Evolutionary conservation across 1,140 invertebrate genomes (phyloP).

Genomic region (Protaetia brevitarsis): DNA sequence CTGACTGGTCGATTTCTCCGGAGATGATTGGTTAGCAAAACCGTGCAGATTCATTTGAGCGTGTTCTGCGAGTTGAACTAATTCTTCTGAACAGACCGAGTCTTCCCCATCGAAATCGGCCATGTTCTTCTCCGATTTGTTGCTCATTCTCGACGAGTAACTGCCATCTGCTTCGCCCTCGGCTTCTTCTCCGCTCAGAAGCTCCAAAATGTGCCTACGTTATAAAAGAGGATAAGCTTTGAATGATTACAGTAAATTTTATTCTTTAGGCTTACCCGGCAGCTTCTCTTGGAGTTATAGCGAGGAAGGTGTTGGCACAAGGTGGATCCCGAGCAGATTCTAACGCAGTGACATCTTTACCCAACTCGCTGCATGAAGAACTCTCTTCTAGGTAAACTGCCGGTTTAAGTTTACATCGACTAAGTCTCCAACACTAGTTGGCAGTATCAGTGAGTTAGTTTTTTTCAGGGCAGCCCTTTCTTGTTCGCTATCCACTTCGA

Average conservation of each 20-base stretch:
- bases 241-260: no score
- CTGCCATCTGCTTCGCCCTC: slow-evolving; percentile 57
- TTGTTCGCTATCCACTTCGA: slow-evolving; percentile 45
- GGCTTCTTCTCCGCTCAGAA: slow-evolving; percentile 63
- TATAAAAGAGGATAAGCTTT: no score
- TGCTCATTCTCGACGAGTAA: slow-evolving; percentile 84
- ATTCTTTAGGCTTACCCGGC: slow-evolving; percentile 29
- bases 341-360: slow-evolving; percentile 42
- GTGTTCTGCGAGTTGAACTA: slow-evolving; percentile 71
- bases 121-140: slow-evolving; percentile 93
- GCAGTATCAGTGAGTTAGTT: slow-evolving; percentile 36
- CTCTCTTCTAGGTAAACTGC: slow-evolving; percentile 46
- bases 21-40: slow-evolving; percentile 49
- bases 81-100: slow-evolving; percentile 81
- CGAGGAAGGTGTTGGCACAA: slow-evolving; percentile 39
- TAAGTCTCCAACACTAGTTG: slow-evolving; percentile 37
- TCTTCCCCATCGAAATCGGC: slow-evolving; percentile 93
- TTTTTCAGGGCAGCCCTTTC: slow-evolving; percentile 40
- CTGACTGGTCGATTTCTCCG: slow-evolving; percentile 44
- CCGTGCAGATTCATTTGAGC: slow-evolving; percentile 46
- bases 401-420: slow-evolving; percentile 40
- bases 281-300: slow-evolving; percentile 36
- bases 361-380: slow-evolving; percentile 48
- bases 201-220: slow-evolving; percentile 58
- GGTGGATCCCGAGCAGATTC: slow-evolving; percentile 33